Base-by-base conservation (phyloP, 2,888 invertebrate genomes). In the Nyleta sp. region DNA sequence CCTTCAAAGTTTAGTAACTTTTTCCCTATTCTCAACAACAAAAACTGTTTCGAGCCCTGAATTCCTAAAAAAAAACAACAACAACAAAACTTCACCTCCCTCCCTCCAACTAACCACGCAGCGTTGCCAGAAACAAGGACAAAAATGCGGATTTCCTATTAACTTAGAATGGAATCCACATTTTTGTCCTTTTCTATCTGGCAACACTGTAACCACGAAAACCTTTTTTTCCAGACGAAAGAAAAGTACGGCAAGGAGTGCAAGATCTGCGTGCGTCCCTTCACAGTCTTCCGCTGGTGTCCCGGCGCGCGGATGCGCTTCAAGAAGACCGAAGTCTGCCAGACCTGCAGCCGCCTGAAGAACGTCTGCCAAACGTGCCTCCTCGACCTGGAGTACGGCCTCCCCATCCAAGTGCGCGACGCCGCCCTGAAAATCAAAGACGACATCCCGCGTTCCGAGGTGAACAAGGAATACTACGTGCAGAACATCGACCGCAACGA, bases 351-450 rank as follows among this genome's bases (percentile, higher is more conserved):
- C 60, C 96, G 98, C 87, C 91, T 98, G 77, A 98, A 99, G 90
- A 99, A 98, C 91, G 97, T 98, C 18, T 99, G 98, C 89, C 98
- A 98, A 90, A 99, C 98, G 0, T 99, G 98, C 91, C 92, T 99
- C 20, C 91, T 99, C 52, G 98, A 98, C 91, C 92, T 98, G 78
- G 98, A 98, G 91, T 98, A 97, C 92, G 98, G 96, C 0, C 90
- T 96, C 53, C 96, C 96, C 0, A 95, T 96, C 82, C 96, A 96
- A 93, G 97, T 98, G 0, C 92, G 98, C 83, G 98, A 98, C 91
- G 95, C 96, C 53, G 98, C 98, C 0, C 92, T 98, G 7, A 96
- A 96, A 90, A 94, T 98, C 71, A 96, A 96, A 89, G 97, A 98
- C 89, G 97, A 96, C 86, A 92, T 98, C 85, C 98, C 98, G 22